Base-by-base conservation (phyloP, 2,888 invertebrate genomes). In the Panopea generosa region DNA sequence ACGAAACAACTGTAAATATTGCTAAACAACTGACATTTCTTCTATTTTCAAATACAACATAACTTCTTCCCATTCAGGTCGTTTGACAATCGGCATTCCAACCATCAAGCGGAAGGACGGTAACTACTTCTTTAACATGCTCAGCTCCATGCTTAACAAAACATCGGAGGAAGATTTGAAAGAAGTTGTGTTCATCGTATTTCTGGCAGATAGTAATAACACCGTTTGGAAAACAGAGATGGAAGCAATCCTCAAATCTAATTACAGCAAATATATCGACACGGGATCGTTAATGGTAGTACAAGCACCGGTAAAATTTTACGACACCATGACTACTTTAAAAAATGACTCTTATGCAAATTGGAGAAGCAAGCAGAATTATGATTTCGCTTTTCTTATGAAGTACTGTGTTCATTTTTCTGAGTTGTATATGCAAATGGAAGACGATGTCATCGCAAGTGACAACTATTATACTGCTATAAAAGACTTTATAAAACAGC, bases 321-420 rank as follows among this genome's bases (percentile, higher is more conserved):
- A 89, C 66, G 82, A 86, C 7, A 61, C 52, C 7, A 56, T 89
- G 24, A 56, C 66, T 2, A 60, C 81, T 27, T n/a, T n/a, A n/a
- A 63, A 84, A 1, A 92, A 92, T 70, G 82, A 89, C 1, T 82
- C 85, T 22, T 84, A 77, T 29, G 89, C 92, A 0, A 76, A 88
- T 55, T 93, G 93, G 93, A 83, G 93, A 26, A 86, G 92, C 11
- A 93, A 93, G 73, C 93, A 93, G 84, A 92, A 92, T 33, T 82
- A 92, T 50, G 93, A 93, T 83, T 93, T 91, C 82, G 90, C 91
- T 0, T 92, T 88, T 72, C 82, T 92, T 27, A 90, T 92, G 75
- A 83, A 87, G 55, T 92, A 91, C 68, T 82, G 89, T n/a, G 76
- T 86, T 18, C 68, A 86, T n/a, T 57, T 91, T 50, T 91, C 92